A percentile compares a stretch with the other conserved stretches of the same genome.
phyloP scores from a whole-genome alignment of 23 tunicate genomes.

The Diplosoma virens region DNA sequence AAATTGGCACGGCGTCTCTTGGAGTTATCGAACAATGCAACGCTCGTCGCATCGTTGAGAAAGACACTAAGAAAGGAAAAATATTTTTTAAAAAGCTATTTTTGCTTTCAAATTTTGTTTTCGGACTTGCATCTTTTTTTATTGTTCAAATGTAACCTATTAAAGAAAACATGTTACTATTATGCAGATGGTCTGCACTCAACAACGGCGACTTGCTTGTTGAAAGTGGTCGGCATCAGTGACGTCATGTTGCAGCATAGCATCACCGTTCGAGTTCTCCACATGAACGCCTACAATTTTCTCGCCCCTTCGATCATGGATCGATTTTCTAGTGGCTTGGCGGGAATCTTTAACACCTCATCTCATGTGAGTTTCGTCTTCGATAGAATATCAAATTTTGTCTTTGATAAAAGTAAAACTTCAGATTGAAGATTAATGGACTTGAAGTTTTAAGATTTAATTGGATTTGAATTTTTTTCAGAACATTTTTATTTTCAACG shows the following conservation, averaged over 20 bases:
- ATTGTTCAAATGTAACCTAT: too few species aligned
- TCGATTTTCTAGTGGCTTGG: conserved; percentile 59
- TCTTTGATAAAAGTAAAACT: too few species aligned
- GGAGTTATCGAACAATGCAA: too few species aligned
- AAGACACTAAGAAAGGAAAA: too few species aligned
- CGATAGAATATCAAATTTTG: background rate
- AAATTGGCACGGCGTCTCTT: too few species aligned
- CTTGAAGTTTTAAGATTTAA: background rate
- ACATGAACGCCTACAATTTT: conserved; percentile 71
- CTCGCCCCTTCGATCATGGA: conserved; percentile 69
- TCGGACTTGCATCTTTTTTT: too few species aligned
- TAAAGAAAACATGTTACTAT: too few species aligned
- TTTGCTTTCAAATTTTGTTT: too few species aligned
- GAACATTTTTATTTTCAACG: conserved; percentile 86
- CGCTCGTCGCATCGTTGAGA: too few species aligned
- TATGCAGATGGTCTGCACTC: conserved; percentile 61
- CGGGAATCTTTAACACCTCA: conserved; percentile 54
- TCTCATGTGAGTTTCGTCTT: conserved; percentile 27
- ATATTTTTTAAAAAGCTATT: too few species aligned
- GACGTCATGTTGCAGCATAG: conserved; percentile 91
- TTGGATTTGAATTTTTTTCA: conserved; percentile 12
- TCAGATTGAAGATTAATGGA: too few species aligned
- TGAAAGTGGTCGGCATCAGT: conserved; percentile 69
- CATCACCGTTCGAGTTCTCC: conserved; percentile 84
- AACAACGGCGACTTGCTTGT: conserved; percentile 41